A percentile compares a stretch with the other conserved stretches of the same genome.
phyloP scores from a whole-genome alignment of 1,140 invertebrate genomes.

The Drosophila kikkawai region DNA sequence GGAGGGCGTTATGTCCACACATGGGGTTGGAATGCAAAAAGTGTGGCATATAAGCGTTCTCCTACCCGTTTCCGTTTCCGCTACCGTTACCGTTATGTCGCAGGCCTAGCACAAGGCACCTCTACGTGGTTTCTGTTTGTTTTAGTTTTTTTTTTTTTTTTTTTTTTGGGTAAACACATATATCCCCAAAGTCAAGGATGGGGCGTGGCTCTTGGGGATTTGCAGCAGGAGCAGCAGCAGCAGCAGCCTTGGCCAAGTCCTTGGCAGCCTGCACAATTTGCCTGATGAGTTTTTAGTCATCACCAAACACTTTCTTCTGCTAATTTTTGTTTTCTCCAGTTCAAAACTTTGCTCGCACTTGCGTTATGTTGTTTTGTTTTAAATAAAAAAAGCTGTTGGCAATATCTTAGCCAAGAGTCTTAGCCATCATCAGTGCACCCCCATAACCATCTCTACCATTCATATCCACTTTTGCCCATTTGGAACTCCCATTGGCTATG shows the following conservation, averaged over 20 bases:
- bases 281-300: conserved; percentile 65
- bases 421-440: neutral
- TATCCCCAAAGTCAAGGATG: neutral
- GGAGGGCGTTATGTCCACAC: conserved; percentile 14
- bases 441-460: neutral
- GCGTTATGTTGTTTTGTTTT: conserved; percentile 2
- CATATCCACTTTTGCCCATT: neutral
- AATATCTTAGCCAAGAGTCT: neutral
- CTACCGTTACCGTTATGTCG: neutral
- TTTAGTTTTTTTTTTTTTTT: neutral
- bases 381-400: neutral
- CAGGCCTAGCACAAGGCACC: conserved; percentile 2
- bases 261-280: conserved; percentile 55
- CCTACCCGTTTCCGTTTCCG: neutral
- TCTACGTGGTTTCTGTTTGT: neutral
- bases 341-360: neutral
- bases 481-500: conserved; percentile 6
- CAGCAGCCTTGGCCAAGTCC: neutral
- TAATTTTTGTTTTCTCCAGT: neutral
- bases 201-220: conserved; percentile 1
- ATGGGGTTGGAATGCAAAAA: conserved; percentile 7
- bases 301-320: conserved; percentile 9
- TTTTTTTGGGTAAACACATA: neutral
- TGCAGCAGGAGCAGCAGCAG: neutral
- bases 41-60: conserved; percentile 1